Evolutionary conservation across 2,888 invertebrate species (phyloP).

Genomic region (Acrobasis consociella): DNA sequence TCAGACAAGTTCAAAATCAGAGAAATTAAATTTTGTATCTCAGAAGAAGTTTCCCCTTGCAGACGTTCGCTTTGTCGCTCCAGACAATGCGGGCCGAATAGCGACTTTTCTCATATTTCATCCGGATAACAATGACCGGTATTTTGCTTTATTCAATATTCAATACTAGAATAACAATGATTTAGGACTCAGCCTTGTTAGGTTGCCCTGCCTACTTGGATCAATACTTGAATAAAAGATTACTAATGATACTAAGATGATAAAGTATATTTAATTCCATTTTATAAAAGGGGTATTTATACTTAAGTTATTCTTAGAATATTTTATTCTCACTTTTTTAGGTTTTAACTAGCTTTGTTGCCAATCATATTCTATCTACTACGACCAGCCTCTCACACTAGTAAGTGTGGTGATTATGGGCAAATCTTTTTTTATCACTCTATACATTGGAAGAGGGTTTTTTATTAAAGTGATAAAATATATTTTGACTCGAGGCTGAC

Average conservation of each 20-base stretch:
- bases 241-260: background rate
- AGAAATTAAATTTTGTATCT: constrained; percentile 73
- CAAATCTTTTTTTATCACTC: too few relatives aligned
- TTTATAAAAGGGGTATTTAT: too few relatives aligned
- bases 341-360: too few relatives aligned
- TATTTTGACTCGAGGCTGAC: too few relatives aligned
- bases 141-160: constrained; percentile 64
- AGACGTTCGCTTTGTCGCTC: constrained; percentile 56
- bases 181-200: constrained; percentile 3
- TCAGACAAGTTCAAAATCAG: constrained; percentile 62
- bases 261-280: too few relatives aligned
- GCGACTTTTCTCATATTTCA: constrained; percentile 70
- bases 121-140: constrained; percentile 65
- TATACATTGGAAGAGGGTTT: too few relatives aligned
- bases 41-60: constrained; percentile 55
- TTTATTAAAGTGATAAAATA: too few relatives aligned
- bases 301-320: too few relatives aligned
- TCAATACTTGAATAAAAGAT: background rate
- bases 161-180: constrained; percentile 43
- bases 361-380: too few relatives aligned
- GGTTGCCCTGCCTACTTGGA: background rate
- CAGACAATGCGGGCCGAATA: constrained; percentile 62
- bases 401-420: too few relatives aligned
- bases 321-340: too few relatives aligned
- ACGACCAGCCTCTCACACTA: too few relatives aligned